phyloP scores from a whole-genome alignment of 2,113 vertebrate species.

The Ochotona princeps region DNA sequence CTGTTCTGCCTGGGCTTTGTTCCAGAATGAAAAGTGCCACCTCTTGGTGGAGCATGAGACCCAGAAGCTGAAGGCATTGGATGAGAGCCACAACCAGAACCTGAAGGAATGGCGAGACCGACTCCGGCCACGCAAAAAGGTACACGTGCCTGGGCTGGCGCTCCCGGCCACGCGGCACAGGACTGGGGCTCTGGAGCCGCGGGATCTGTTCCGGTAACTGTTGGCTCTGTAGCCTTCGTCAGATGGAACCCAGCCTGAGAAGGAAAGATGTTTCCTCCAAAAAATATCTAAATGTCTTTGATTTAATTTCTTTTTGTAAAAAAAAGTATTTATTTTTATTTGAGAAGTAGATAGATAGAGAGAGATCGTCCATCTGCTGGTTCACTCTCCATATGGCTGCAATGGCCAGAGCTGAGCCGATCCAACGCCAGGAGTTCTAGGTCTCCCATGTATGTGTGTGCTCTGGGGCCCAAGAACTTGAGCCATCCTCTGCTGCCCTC shows the following conservation, averaged over 20 bases:
- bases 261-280: neutral
- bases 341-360: too few species aligned
- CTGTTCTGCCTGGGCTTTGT: conserved; percentile 47
- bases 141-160: conserved; percentile 29
- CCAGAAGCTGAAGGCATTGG: conserved; percentile 93
- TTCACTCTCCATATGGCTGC: too few species aligned
- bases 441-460: too few species aligned
- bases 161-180: neutral
- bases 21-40: conserved; percentile 97
- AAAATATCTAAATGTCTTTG: too few species aligned
- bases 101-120: conserved; percentile 95
- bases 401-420: too few species aligned
- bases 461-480: too few species aligned
- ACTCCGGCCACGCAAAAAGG: conserved; percentile 95
- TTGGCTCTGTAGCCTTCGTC: neutral
- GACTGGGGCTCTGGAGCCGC: neutral
- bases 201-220: neutral
- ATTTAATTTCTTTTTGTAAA: too few species aligned
- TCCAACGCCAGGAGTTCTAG: too few species aligned
- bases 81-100: conserved; percentile 93
- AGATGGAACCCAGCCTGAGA: neutral
- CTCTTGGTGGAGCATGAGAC: conserved; percentile 96
- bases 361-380: too few species aligned
- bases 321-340: too few species aligned
- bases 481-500: too few species aligned